phyloP scores from a whole-genome alignment of 2,113 vertebrate genomes.

The Marcusenius ussheri region DNA sequence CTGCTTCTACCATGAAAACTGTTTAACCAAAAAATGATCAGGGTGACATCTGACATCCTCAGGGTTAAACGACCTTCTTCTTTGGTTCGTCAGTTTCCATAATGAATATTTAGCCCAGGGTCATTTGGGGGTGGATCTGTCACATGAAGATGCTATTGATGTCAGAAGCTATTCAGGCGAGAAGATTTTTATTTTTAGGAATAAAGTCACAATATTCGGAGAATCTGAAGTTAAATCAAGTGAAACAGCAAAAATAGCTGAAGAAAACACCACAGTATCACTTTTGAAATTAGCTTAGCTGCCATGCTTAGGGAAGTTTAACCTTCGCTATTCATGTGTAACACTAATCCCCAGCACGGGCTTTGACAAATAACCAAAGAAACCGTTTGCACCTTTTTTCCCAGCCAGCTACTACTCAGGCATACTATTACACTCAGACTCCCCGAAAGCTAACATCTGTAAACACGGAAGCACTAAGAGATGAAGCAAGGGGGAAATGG shows the following conservation, averaged over 20 bases:
- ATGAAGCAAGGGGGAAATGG: background rate
- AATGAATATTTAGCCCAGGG: background rate
- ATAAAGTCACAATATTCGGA: background rate
- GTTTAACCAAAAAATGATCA: background rate
- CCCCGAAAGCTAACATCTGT: background rate
- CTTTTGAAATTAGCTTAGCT: background rate
- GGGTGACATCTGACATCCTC: background rate
- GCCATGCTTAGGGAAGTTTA: background rate
- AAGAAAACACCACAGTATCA: background rate
- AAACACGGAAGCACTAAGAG: background rate
- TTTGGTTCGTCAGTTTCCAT: background rate
- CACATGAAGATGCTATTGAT: background rate
- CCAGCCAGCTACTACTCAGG: background rate
- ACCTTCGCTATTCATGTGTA: background rate
- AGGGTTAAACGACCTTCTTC: background rate
- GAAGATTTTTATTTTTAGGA: background rate
- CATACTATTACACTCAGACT: background rate
- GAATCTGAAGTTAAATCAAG: background rate
- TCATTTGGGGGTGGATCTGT: background rate
- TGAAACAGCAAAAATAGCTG: background rate
- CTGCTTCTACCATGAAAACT: background rate
- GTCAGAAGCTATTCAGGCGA: background rate
- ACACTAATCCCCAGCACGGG: background rate
- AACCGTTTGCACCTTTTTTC: background rate
- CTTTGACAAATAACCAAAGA: background rate